These are phyloP conservation scores for Acanthisitta chloris DNA, from an alignment of 2,113 vertebrate genomes.

Conservation along the genomic window DNA sequence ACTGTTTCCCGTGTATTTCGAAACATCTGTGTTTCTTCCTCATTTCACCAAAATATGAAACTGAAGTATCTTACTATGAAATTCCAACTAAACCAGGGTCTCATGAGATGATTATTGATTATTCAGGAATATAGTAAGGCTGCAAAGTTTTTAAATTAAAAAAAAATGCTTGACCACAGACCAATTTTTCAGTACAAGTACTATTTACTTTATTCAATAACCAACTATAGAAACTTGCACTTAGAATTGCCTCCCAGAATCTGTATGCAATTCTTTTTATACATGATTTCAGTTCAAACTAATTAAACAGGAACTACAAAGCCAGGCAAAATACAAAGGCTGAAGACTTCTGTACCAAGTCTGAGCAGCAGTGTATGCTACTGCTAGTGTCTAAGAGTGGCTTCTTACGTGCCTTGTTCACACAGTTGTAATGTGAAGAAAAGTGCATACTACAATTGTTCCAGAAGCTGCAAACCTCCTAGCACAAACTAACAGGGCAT, in stretches of 20 bases:
- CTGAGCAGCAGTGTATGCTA: background rate
- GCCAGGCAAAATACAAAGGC: background rate
- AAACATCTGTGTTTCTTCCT: background rate
- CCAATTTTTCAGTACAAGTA: background rate
- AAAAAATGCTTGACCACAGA: background rate
- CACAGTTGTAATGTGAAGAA: background rate
- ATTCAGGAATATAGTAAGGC: background rate
- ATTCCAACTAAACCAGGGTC: background rate
- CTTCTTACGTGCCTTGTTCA: background rate
- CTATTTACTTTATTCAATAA: background rate
- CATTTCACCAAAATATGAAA: background rate
- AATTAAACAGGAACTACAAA: background rate
- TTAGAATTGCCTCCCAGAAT: background rate
- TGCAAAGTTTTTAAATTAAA: background rate
- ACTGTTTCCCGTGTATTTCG: background rate
- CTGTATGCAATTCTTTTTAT: background rate
- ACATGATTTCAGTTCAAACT: background rate
- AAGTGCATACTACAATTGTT: rapidly evolving
- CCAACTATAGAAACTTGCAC: background rate
- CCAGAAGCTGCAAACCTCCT: background rate
- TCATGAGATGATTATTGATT: background rate
- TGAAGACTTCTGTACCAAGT: background rate
- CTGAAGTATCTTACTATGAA: background rate
- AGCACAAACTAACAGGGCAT: background rate
- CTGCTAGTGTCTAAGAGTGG: background rate